These are phyloP conservation scores for Galagoides demidoff DNA, from an alignment of 2,797 vertebrate genomes.

Conservation along the genomic window DNA sequence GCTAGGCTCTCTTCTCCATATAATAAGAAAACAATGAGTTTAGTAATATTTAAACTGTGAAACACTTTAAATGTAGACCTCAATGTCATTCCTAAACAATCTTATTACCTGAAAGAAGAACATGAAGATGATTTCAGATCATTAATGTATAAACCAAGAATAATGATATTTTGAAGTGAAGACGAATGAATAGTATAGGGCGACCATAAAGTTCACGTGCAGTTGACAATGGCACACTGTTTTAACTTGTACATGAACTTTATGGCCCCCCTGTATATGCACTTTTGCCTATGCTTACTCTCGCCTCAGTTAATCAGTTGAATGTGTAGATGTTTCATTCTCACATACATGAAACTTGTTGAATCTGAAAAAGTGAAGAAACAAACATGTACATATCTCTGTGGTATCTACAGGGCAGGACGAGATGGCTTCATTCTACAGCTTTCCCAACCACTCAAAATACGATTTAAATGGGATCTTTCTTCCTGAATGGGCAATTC, in stretches of 20 bases:
- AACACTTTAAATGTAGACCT: not conserved
- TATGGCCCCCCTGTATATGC: too few species aligned
- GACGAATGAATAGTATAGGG: not conserved
- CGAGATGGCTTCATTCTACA: not conserved
- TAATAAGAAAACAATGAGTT: conserved; percentile 23
- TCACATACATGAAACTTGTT: too few species aligned
- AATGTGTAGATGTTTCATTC: not conserved
- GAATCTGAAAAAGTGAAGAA: not conserved
- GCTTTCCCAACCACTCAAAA: not conserved
- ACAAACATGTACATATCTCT: not conserved
- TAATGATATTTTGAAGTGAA: conserved; percentile 18
- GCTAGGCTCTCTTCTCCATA: not conserved
- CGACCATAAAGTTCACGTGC: too few species aligned
- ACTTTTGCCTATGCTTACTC: not conserved
- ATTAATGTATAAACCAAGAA: not conserved
- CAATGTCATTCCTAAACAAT: not conserved
- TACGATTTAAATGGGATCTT: not conserved
- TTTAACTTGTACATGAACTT: too few species aligned
- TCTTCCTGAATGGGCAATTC: not conserved
- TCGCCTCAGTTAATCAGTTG: not conserved
- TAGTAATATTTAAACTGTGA: not conserved
- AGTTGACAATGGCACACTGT: too few species aligned
- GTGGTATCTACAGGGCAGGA: not conserved
- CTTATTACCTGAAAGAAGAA: not conserved
- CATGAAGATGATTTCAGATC: not conserved